Evolutionary conservation across 2,113 vertebrate species (phyloP).

Genomic region (Romanogobio albipinnatus): DNA sequence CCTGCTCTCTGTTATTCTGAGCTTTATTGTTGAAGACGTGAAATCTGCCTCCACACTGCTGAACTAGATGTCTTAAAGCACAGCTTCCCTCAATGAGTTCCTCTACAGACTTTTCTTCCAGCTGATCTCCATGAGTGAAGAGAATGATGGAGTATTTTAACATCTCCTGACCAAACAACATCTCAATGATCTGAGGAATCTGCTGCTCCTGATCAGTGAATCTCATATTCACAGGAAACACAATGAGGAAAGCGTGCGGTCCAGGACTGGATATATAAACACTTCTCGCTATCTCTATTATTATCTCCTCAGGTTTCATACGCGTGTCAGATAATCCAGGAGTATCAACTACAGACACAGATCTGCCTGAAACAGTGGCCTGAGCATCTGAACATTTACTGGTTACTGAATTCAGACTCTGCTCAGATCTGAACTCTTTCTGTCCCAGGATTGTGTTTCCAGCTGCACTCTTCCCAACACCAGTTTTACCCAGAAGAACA

Average conservation of each 20-base stretch:
- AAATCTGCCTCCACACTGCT: too few relatives aligned
- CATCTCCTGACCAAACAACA: slow-evolving; percentile 6
- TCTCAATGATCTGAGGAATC: background rate
- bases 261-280: slow-evolving; percentile 41
- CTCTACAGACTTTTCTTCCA: background rate
- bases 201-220: slow-evolving; percentile 41
- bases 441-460: too few relatives aligned
- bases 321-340: slow-evolving; percentile 40
- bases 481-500: too few relatives aligned
- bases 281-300: slow-evolving; percentile 1
- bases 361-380: background rate
- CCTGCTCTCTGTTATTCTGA: too few relatives aligned
- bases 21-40: too few relatives aligned
- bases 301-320: background rate
- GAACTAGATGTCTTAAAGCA: too few relatives aligned
- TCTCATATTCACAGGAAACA: too few relatives aligned
- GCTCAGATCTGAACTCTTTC: too few relatives aligned
- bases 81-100: too few relatives aligned
- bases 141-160: too few relatives aligned
- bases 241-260: slow-evolving; percentile 42
- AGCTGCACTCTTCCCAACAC: too few relatives aligned
- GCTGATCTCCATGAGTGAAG: background rate
- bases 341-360: slow-evolving; percentile 45
- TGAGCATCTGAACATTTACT: background rate
- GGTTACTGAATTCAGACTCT: too few relatives aligned